Percentiles rank a stretch among this genome's conserved stretches.
phyloP scores from a whole-genome alignment of 2,797 vertebrate genomes.

The Poecilia picta region DNA sequence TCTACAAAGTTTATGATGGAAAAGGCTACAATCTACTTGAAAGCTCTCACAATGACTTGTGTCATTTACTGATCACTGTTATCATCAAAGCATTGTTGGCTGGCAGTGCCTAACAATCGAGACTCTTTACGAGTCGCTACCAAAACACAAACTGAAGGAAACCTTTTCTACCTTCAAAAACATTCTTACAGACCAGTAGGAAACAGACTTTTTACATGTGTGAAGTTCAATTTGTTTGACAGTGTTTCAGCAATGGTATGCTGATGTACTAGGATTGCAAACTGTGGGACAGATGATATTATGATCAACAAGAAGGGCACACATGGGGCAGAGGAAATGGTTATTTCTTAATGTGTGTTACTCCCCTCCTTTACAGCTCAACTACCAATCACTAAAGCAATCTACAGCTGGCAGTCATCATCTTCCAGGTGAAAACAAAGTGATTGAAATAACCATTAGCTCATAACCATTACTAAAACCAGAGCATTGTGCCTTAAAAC shows the following conservation, averaged over 20 bases:
- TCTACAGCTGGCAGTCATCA: not conserved
- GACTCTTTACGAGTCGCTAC: not conserved
- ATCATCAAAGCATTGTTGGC: not conserved
- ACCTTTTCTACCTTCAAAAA: not conserved
- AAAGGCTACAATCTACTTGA: not conserved
- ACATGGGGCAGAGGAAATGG: too few species aligned
- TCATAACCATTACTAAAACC: not conserved
- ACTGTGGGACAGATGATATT: not conserved
- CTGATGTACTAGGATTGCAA: not conserved
- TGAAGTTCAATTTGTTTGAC: not conserved
- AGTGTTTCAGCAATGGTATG: not conserved
- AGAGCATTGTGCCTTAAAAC: not conserved
- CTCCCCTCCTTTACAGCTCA: not conserved
- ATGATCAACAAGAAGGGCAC: not conserved
- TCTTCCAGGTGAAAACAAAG: not conserved
- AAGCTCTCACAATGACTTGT: not conserved
- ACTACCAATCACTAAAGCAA: not conserved
- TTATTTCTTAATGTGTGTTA: not conserved
- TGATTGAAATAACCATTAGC: not conserved
- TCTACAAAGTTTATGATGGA: not conserved
- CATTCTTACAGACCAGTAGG: not conserved
- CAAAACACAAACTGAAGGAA: not conserved
- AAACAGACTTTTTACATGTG: not conserved
- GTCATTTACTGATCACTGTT: not conserved
- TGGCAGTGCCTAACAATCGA: not conserved